phyloP scores from a whole-genome alignment of 2,888 invertebrate species.

The Caenorhabditis virilis region DNA sequence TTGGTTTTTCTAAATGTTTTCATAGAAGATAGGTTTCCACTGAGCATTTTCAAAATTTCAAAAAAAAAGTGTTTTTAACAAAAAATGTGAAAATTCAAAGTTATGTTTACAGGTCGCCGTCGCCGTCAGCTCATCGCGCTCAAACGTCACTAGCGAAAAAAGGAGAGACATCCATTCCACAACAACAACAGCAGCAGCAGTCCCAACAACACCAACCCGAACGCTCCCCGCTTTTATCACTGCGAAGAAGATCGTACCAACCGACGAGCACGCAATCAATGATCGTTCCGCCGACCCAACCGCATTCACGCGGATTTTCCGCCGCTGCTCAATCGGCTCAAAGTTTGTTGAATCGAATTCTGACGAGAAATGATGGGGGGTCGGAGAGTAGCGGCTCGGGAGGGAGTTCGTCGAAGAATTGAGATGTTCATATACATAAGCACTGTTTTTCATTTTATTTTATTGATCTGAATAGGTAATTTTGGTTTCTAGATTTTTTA shows the following conservation, averaged over 20 bases:
- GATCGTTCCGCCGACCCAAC: conserved; percentile 12
- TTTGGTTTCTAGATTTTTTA: too few relatives aligned
- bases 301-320: conserved; percentile 20
- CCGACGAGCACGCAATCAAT: conserved; percentile 11
- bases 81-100: not conserved
- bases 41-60: too few relatives aligned
- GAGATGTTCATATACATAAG: too few relatives aligned
- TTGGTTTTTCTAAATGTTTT: too few relatives aligned
- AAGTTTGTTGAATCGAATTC: conserved; percentile 25
- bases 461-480: too few relatives aligned
- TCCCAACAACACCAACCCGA: not conserved
- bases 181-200: conserved; percentile 1
- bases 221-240: conserved; percentile 16
- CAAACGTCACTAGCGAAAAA: conserved; percentile 9
- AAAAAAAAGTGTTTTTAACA: not conserved
- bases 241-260: conserved; percentile 28
- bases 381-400: too few relatives aligned
- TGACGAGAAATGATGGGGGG: conserved; percentile 23
- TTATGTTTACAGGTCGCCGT: conserved; percentile 26
- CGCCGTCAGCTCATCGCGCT: conserved; percentile 19
- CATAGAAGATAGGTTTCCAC: too few relatives aligned
- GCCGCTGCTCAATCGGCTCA: conserved; percentile 39
- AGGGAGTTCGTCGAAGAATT: too few relatives aligned
- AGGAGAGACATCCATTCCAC: conserved; percentile 1
- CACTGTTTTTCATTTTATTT: too few relatives aligned